These are phyloP conservation scores for Punctoribates punctum DNA, from an alignment of 2,888 invertebrate genomes.

Conservation along the genomic window DNA sequence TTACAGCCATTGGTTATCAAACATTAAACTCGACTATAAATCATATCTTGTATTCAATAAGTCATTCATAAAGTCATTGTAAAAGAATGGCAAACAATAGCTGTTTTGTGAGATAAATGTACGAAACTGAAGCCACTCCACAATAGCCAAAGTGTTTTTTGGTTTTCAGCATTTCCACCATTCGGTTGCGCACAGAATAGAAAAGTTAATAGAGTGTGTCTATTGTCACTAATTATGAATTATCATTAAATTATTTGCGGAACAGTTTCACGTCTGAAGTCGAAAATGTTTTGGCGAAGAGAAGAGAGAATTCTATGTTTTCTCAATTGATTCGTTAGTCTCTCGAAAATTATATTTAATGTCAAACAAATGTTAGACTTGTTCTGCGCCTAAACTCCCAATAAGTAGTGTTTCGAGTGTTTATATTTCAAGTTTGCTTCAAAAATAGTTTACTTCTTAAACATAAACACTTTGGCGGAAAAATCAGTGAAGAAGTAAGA, in stretches of 20 bases:
- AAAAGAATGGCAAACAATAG: background rate
- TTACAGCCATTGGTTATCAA: background rate
- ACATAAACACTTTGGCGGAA: too few relatives aligned
- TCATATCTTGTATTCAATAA: background rate
- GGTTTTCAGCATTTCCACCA: background rate
- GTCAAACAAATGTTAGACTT: background rate
- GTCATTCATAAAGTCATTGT: background rate
- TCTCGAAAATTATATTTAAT: background rate
- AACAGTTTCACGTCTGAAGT: too few relatives aligned
- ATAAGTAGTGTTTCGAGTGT: background rate
- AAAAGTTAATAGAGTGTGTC: slow-evolving; percentile 12
- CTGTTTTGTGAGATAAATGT: too few relatives aligned
- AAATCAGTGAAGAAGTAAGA: too few relatives aligned
- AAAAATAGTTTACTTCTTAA: background rate
- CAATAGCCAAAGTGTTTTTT: too few relatives aligned
- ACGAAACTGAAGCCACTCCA: too few relatives aligned
- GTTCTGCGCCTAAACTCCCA: background rate
- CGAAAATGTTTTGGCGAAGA: too few relatives aligned
- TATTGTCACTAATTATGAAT: background rate
- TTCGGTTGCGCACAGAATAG: background rate
- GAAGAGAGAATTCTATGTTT: too few relatives aligned
- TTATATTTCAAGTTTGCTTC: background rate
- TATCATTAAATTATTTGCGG: slow-evolving; percentile 7
- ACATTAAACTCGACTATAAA: background rate
- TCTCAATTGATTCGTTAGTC: background rate